These are phyloP conservation scores for Pseudomyrmex pallidus DNA, from an alignment of 1,140 invertebrate genomes.

Conservation along the genomic window DNA sequence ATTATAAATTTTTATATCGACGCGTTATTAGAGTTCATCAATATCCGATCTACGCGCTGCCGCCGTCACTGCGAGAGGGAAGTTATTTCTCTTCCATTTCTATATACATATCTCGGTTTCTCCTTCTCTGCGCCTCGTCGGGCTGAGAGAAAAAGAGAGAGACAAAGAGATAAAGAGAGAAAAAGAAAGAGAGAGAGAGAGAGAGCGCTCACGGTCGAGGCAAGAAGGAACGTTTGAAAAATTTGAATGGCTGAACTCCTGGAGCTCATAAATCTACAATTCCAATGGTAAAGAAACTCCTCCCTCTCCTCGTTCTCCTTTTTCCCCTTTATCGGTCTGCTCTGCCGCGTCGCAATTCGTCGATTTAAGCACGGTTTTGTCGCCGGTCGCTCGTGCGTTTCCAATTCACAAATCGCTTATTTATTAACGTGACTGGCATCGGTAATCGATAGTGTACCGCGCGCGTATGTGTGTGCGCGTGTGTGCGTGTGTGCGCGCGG, in stretches of 20 bases:
- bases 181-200: too few relatives aligned
- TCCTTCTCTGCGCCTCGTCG: slow-evolving; percentile 16
- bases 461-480: not conserved
- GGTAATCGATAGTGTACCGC: slow-evolving; percentile 48
- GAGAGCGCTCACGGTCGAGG: slow-evolving; percentile 50
- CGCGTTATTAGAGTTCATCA: slow-evolving; percentile 68
- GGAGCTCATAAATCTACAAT: slow-evolving; percentile 76
- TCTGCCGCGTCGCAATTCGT: slow-evolving; percentile 14
- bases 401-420: slow-evolving; percentile 58
- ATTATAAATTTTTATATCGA: slow-evolving; percentile 66
- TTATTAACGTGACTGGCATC: slow-evolving; percentile 54
- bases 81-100: slow-evolving; percentile 67
- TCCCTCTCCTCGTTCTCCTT: slow-evolving; percentile 49
- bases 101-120: slow-evolving; percentile 65
- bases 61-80: slow-evolving; percentile 32
- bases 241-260: slow-evolving; percentile 73
- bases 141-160: slow-evolving; percentile 30
- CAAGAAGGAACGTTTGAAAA: slow-evolving; percentile 72
- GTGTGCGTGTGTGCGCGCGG: too few relatives aligned
- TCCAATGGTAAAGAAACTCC: slow-evolving; percentile 70
- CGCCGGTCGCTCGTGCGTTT: slow-evolving; percentile 47
- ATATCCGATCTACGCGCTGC: slow-evolving; percentile 60
- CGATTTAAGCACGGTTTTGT: slow-evolving; percentile 68
- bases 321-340: slow-evolving; percentile 61
- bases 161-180: too few relatives aligned